Evolutionary conservation across 2,797 vertebrate genomes (phyloP), one percentile per base, ranked within the genome.

Genomic region (Cirrhinus mrigala): DNA sequence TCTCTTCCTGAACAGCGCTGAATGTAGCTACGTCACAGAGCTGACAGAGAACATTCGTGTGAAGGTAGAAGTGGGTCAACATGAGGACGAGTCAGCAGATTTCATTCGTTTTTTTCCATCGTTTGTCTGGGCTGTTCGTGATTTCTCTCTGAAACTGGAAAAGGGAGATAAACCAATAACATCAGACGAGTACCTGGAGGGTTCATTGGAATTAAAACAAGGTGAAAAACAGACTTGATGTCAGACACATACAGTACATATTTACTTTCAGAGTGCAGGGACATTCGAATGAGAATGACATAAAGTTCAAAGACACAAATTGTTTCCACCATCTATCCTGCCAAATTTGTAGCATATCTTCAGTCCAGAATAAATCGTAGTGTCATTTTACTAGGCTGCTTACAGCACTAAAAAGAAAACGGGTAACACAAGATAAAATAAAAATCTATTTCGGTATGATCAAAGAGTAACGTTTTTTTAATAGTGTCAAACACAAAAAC

Each of bases 61-160:
- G 64, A 95, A 90, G 69, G 84, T 88, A 60, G 64, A 73, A 2
- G 24, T 1, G 0, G 0, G 40, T 0, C 4, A 15, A 1, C 74
- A 85, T 0, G 68, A 86, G 2, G 88, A 94, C 0, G 86, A 92
- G 1, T 89, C 89, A 0, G 76, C 84, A 6, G 92, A 93, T 1
- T 94, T 93, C 29, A 66, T 92, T 52, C 88, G 84, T 12, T 89
- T 92, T 84, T 95, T 96, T 60, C 94, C 94, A 8, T 86, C 84
- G 20, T 95, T 95, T 29, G 90, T 95, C 56, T 95, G 94, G 94
- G 64, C 92, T 1, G 91, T 96, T 81, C 91, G 94, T 52, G 95
- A 96, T 88, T 95, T 96, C 78, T 86, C 88, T 2, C 88, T 95
- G 54, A 29, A 90, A 0, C 86, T 96, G 73, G 24, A 88, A 74